Base-by-base conservation (phyloP, 2,113 vertebrate species). In the Prinia subflava region DNA sequence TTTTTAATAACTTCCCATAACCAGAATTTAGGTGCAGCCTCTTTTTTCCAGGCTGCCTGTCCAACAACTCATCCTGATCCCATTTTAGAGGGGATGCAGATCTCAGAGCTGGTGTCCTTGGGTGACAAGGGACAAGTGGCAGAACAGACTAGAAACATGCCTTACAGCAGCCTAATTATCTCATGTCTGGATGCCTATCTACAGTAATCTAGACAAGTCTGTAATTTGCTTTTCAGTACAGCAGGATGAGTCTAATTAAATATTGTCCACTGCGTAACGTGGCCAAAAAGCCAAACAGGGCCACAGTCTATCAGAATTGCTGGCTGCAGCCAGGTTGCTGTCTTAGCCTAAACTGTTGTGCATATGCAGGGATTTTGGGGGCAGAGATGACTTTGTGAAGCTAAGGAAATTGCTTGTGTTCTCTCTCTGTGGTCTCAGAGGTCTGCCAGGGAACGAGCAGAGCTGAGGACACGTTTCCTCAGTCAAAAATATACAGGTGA, bases 211-310 rank as follows among this genome's bases (percentile, higher is more conserved):
- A 90, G 92, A 92, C 68, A 83, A 92, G 83, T 49, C 79, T 92
- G 79, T 89, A 83, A 89, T 86, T 94, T 92, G 73, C 52, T 95
- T 88, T 88, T 83, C 68, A 33, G 80, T 44, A 37, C 52, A 81
- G 33, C 37, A 86, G 60, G 60, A 77, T 63, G 41, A 83, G 59
- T 80, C 47, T 84, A 81, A 83, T 88, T 93, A 85, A 88, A 63
- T 50, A 14, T 67, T 73, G 60, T 44, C 93, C 39, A 15, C n/a
- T 70, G 44, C 0, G 0, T 56, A 28, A 17, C 1, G 4, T 21
- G 52, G 52, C 56, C 89, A 60, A 79, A 71, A 56, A 82, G 57
- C 17, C 83, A 89, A 53, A 44, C 0, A 4, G 81, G 63, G 79
- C 50, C 64, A 13, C 3, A 41, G 22, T 21, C 47, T 49, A 20